Conservation (phyloP, 2,113 vertebrate genomes). For the Pygoscelis adeliae region DNA sequence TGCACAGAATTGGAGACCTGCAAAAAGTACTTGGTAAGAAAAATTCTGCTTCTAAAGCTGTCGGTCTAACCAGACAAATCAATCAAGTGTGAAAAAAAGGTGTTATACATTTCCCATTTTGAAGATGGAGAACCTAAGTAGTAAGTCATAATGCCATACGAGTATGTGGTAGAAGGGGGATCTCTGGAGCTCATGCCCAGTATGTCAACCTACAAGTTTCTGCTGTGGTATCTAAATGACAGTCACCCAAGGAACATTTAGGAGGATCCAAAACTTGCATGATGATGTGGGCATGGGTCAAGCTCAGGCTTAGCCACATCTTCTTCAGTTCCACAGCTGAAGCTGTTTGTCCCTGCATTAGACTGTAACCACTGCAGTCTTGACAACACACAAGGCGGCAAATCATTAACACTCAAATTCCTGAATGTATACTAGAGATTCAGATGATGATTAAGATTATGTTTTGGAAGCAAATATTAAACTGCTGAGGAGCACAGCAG, state of each 20-base stretch:
- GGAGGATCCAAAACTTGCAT: background rate
- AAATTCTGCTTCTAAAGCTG: background rate
- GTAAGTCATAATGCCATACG: background rate
- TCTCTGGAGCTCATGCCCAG: background rate
- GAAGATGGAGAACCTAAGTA: background rate
- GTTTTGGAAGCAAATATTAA: background rate
- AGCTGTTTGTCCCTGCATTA: background rate
- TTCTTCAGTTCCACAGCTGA: background rate
- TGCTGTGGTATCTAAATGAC: background rate
- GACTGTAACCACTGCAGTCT: background rate
- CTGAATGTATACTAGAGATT: background rate
- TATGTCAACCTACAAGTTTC: background rate
- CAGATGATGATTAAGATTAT: background rate
- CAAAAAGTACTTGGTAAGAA: background rate
- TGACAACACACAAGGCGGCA: accelerated
- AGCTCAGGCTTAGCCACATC: background rate
- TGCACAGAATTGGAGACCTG: background rate
- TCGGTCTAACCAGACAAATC: background rate
- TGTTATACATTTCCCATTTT: background rate
- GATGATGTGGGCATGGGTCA: background rate
- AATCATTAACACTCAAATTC: background rate
- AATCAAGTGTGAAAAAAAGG: background rate
- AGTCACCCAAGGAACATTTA: background rate
- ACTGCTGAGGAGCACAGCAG: background rate
- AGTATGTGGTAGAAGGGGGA: background rate